Percentiles rank a stretch among this genome's conserved stretches.
Conservation (phyloP, 2,113 vertebrate genomes). For the Tachycineta bicolor region DNA sequence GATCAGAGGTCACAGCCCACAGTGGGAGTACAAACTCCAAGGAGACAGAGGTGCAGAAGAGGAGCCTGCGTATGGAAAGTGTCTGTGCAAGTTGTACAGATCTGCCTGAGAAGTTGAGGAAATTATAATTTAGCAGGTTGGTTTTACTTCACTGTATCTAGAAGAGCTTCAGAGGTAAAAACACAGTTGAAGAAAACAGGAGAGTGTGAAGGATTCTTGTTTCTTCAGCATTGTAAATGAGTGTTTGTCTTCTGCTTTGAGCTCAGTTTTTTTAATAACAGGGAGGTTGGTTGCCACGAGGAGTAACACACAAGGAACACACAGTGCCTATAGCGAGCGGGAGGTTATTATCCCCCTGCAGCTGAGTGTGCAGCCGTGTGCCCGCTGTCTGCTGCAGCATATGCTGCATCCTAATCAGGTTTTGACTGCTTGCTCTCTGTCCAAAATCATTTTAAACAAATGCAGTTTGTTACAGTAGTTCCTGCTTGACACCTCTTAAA, state of each 20-base stretch:
- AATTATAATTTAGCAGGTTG: neutral
- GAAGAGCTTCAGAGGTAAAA: neutral
- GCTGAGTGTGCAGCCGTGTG: conserved; percentile 38
- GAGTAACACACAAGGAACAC: conserved; percentile 20
- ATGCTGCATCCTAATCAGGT: conserved; percentile 55
- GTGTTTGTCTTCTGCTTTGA: conserved; percentile 25
- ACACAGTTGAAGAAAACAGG: neutral
- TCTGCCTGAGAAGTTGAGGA: neutral
- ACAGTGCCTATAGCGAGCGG: conserved; percentile 15
- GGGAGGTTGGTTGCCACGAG: conserved; percentile 56
- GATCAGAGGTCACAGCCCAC: neutral
- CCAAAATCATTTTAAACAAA: neutral
- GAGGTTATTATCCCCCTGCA: conserved; percentile 51
- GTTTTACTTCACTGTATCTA: neutral
- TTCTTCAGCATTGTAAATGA: neutral
- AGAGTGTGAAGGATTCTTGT: neutral
- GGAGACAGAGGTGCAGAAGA: neutral
- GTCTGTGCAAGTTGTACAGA: accelerated
- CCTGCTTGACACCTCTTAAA: neutral
- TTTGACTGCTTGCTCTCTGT: neutral
- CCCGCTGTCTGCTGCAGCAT: conserved; percentile 18
- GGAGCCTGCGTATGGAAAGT: accelerated
- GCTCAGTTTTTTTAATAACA: conserved; percentile 50
- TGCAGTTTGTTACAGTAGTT: neutral
- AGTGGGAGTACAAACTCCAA: neutral